Conservation (phyloP, 2,797 vertebrate genomes). For the Onychomys leucogaster region DNA sequence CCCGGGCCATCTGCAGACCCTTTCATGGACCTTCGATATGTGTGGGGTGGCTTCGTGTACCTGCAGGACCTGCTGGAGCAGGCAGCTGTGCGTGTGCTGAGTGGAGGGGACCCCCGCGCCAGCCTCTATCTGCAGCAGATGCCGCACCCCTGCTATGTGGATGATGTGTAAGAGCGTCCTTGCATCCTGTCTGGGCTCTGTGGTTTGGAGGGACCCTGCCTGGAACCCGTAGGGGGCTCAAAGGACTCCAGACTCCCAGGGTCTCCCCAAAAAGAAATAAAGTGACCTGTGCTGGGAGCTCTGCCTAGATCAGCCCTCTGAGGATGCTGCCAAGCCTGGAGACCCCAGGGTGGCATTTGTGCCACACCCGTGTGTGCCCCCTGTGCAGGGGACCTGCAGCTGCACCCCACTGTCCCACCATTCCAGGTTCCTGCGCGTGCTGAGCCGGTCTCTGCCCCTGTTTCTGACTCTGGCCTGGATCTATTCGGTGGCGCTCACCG, state of each 20-base stretch:
- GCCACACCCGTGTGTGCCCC: background rate
- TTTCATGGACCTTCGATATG: conserved; percentile 92
- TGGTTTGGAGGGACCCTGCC: background rate
- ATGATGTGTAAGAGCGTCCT: conserved; percentile 90
- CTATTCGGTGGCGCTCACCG: conserved; percentile 96
- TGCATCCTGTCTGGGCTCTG: background rate
- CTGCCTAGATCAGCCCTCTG: accelerated
- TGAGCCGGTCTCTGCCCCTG: conserved; percentile 94
- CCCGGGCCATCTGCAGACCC: conserved; percentile 92
- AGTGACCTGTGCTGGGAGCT: background rate
- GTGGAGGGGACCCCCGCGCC: conserved; percentile 76
- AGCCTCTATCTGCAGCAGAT: conserved; percentile 96
- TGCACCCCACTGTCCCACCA: accelerated
- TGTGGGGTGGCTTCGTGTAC: conserved; percentile 94
- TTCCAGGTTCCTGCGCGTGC: conserved; percentile 92
- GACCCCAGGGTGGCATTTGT: accelerated
- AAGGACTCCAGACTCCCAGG: background rate
- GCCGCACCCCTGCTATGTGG: conserved; percentile 96
- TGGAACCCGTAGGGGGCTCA: background rate
- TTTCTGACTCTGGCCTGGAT: conserved; percentile 97
- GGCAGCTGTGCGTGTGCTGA: conserved; percentile 86
- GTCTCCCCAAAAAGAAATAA: background rate
- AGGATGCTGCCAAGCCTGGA: background rate
- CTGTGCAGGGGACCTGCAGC: background rate
- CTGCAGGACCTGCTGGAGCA: conserved; percentile 94